Conservation (phyloP, 2,888 invertebrate genomes). For the Pyrochroa serraticornis region DNA sequence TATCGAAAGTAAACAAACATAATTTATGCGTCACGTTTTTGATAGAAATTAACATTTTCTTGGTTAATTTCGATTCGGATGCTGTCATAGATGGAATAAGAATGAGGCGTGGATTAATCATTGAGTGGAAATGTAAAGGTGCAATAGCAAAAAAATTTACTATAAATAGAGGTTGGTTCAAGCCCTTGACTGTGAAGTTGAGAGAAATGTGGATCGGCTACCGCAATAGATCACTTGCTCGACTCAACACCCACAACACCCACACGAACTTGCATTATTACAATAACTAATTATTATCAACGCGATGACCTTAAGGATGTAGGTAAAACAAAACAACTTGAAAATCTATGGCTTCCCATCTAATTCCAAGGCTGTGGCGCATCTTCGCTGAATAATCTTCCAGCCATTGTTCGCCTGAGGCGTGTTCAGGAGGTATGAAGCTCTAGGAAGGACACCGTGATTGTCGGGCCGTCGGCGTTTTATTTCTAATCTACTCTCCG, state of each 20-base stretch:
- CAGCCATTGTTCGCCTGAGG: slow-evolving; percentile 8
- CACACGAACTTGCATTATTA: slow-evolving; percentile 32
- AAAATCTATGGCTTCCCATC: slow-evolving; percentile 35
- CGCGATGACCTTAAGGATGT: slow-evolving; percentile 35
- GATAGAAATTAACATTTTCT: slow-evolving; percentile 18
- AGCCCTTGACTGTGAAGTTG: slow-evolving; percentile 33
- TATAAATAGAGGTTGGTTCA: slow-evolving; percentile 42
- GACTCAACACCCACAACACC: slow-evolving; percentile 33
- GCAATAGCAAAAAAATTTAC: slow-evolving; percentile 29
- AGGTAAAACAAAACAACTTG: slow-evolving; percentile 31
- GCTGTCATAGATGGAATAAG: slow-evolving; percentile 20
- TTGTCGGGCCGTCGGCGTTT: slow-evolving; percentile 15
- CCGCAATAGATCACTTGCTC: slow-evolving; percentile 36
- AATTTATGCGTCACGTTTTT: slow-evolving; percentile 29
- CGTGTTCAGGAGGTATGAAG: slow-evolving; percentile 14
- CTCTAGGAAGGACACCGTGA: slow-evolving; percentile 9
- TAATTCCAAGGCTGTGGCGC: slow-evolving; percentile 36
- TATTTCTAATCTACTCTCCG: slow-evolving; percentile 10
- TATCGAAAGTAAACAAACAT: slow-evolving; percentile 21
- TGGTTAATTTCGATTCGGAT: slow-evolving; percentile 24
- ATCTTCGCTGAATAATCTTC: slow-evolving; percentile 32
- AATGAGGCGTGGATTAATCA: slow-evolving; percentile 28
- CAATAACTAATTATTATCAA: slow-evolving; percentile 37
- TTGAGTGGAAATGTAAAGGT: slow-evolving; percentile 27
- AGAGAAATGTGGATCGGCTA: slow-evolving; percentile 34